These are phyloP conservation scores for Parasteatoda tepidariorum DNA, from an alignment of 1,140 invertebrate genomes.

Conservation along the genomic window DNA sequence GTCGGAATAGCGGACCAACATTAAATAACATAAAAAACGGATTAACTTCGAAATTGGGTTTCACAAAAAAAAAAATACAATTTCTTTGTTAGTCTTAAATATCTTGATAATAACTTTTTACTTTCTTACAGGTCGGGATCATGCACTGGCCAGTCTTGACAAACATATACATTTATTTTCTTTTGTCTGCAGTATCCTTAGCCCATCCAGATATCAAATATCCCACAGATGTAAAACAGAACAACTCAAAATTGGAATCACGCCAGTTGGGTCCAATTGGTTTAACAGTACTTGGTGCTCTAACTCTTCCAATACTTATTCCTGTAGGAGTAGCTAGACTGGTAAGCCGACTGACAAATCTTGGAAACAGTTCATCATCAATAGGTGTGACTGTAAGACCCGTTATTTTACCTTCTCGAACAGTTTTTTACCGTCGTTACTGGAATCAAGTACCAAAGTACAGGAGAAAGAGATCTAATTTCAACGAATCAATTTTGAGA, in stretches of 20 bases:
- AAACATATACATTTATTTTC: background rate
- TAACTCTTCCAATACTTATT: constrained; percentile 41
- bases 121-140: background rate
- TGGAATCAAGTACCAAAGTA: background rate
- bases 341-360: constrained; percentile 28
- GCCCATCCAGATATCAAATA: background rate
- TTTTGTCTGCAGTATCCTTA: background rate
- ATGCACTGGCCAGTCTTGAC: background rate
- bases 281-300: constrained; percentile 31
- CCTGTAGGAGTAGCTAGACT: constrained; percentile 48
- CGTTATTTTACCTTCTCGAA: constrained; percentile 16
- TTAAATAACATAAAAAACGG: no score
- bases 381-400: constrained; percentile 43
- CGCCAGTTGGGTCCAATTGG: constrained; percentile 43
- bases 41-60: no score
- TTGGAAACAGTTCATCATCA: constrained; percentile 39
- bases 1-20: no score
- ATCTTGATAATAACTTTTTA: background rate
- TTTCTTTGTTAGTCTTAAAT: no score
- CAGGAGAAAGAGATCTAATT: no score
- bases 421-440: background rate
- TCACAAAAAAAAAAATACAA: no score
- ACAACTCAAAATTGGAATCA: background rate
- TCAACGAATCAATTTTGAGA: no score
- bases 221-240: background rate